phyloP scores from a whole-genome alignment of 1,140 invertebrate species.

The Protaetia brevitarsis region DNA sequence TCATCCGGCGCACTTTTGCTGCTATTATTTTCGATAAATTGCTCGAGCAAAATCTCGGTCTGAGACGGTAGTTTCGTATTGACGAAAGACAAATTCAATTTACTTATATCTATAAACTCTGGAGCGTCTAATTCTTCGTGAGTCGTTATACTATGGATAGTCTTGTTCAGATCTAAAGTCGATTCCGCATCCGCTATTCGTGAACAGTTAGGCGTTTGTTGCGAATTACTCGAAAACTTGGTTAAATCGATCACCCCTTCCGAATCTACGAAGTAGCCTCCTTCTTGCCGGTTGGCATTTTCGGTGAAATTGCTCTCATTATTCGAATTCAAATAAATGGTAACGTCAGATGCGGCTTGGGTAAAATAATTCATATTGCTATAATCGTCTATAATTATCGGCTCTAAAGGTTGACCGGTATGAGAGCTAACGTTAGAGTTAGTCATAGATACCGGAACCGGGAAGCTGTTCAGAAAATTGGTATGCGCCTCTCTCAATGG shows the following conservation, averaged over 20 bases:
- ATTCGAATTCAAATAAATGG: constrained; percentile 12
- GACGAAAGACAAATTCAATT: neutral
- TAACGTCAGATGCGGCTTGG: constrained; percentile 10
- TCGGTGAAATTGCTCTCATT: neutral
- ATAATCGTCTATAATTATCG: constrained; percentile 21
- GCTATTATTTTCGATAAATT: neutral
- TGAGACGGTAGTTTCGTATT: neutral
- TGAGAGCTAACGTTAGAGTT: neutral
- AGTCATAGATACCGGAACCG: neutral
- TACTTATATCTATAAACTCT: constrained; percentile 20
- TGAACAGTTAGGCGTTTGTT: neutral
- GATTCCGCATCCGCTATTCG: neutral
- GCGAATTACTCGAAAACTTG: neutral
- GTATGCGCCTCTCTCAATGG: neutral
- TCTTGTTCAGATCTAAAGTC: neutral
- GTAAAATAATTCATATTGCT: constrained; percentile 19
- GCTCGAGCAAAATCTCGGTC: neutral
- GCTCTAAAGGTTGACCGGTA: neutral
- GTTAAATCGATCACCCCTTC: constrained; percentile 19
- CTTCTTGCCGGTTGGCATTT: neutral
- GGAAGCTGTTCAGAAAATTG: neutral
- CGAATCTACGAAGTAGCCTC: neutral
- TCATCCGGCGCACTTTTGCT: neutral
- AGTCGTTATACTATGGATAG: neutral
- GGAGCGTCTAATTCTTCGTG: neutral